Evolutionary conservation across 2,888 invertebrate species (phyloP).

Genomic region (Habrosyne pyritoides): DNA sequence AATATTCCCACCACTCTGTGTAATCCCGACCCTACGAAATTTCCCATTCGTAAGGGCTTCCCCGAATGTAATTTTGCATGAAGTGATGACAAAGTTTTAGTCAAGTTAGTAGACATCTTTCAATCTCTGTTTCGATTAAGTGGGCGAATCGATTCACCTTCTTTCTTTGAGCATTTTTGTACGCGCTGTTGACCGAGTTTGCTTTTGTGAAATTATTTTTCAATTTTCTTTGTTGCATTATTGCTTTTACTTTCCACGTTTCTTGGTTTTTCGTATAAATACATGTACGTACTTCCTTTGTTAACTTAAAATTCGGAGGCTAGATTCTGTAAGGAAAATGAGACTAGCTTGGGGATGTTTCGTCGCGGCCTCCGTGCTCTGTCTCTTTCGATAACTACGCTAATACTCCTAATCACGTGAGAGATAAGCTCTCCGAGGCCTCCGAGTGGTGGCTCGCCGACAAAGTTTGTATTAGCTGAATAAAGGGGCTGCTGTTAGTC

Average conservation of each 20-base stretch:
- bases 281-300: too few relatives aligned
- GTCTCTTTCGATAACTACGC: too few relatives aligned
- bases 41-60: constrained; percentile 61
- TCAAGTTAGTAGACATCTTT: constrained; percentile 60
- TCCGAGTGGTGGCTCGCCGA: too few relatives aligned
- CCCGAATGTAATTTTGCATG: constrained; percentile 78
- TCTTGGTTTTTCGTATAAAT: not conserved
- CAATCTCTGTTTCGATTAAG: constrained; percentile 50
- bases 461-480: too few relatives aligned
- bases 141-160: constrained; percentile 16
- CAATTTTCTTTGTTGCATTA: not conserved
- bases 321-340: too few relatives aligned
- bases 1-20: constrained; percentile 79
- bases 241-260: not conserved
- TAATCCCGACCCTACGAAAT: constrained; percentile 72
- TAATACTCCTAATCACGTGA: too few relatives aligned
- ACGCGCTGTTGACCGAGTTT: not conserved
- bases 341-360: too few relatives aligned
- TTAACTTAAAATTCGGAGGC: too few relatives aligned
- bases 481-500: too few relatives aligned
- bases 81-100: constrained; percentile 73
- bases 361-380: too few relatives aligned
- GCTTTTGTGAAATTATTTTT: not conserved
- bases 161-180: constrained; percentile 8
- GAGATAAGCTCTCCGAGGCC: too few relatives aligned